Conservation (phyloP, 2,797 vertebrate genomes). For the Hoplostethus mediterraneus region DNA sequence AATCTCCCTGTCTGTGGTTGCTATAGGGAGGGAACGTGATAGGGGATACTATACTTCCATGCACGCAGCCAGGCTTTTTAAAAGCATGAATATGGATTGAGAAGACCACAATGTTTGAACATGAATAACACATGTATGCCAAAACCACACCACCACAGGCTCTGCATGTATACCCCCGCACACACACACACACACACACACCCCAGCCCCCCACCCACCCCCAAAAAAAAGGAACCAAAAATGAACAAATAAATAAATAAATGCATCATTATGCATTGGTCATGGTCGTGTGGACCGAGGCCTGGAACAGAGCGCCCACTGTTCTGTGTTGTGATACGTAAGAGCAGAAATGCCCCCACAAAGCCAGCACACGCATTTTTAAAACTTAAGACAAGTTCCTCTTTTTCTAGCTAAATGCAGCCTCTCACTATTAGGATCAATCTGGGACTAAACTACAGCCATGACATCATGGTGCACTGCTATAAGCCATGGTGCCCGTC, state of each 20-base stretch:
- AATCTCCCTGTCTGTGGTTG: slow-evolving; percentile 72
- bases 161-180: slow-evolving; percentile 62
- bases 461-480: slow-evolving; percentile 61
- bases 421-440: slow-evolving; percentile 67
- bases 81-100: slow-evolving; percentile 84
- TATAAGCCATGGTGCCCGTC: slow-evolving; percentile 50
- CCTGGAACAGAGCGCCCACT: slow-evolving; percentile 73
- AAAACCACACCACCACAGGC: slow-evolving; percentile 78
- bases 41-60: slow-evolving; percentile 74
- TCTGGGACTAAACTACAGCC: slow-evolving; percentile 40
- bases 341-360: slow-evolving; percentile 50
- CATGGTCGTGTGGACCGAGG: slow-evolving; percentile 69
- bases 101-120: slow-evolving; percentile 84
- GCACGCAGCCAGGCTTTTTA: slow-evolving; percentile 73
- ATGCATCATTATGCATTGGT: slow-evolving; percentile 81
- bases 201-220: slow-evolving; percentile 46
- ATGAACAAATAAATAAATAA: slow-evolving; percentile 80
- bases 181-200: too few species aligned
- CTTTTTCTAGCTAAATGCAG: slow-evolving; percentile 65
- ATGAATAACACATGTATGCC: slow-evolving; percentile 85
- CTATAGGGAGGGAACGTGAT: slow-evolving; percentile 77
- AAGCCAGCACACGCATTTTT: slow-evolving; percentile 26
- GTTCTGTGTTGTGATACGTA: slow-evolving; percentile 70
- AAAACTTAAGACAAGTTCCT: slow-evolving; percentile 51
- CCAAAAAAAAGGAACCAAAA: slow-evolving; percentile 44